Percentiles rank a stretch among this genome's conserved stretches.
phyloP scores from a whole-genome alignment of 2,888 invertebrate genomes.

The Melanostoma scalare region DNA sequence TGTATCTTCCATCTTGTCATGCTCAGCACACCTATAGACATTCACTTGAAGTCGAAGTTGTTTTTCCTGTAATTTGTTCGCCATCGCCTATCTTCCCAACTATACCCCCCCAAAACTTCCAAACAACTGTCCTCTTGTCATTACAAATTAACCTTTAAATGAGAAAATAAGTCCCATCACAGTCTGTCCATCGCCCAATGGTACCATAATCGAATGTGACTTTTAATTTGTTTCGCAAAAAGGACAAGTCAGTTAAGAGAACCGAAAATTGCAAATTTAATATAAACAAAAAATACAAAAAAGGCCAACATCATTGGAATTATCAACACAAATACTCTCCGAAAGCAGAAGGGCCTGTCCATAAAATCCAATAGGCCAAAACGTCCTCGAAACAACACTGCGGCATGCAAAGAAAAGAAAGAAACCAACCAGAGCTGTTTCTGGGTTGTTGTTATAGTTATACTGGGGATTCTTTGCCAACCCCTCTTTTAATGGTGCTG shows the following conservation, averaged over 20 bases:
- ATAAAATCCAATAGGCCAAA: slow-evolving; percentile 55
- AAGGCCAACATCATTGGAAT: slow-evolving; percentile 1
- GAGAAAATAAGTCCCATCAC: slow-evolving; percentile 47
- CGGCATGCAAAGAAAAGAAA: slow-evolving; percentile 12
- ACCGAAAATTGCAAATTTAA: slow-evolving; percentile 36
- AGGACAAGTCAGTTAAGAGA: slow-evolving; percentile 2
- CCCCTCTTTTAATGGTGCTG: slow-evolving; percentile 2
- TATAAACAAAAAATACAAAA: slow-evolving; percentile 8
- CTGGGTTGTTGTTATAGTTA: not conserved
- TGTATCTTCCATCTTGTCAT: no score
- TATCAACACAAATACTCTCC: not conserved
- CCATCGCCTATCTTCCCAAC: no score
- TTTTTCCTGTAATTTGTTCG: no score
- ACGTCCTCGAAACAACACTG: slow-evolving; percentile 45
- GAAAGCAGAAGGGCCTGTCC: not conserved
- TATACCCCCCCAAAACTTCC: not conserved
- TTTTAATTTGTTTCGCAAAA: slow-evolving; percentile 52
- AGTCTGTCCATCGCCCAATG: slow-evolving; percentile 32
- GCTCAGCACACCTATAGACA: no score
- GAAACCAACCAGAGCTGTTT: slow-evolving; percentile 1
- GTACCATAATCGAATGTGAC: slow-evolving; percentile 67
- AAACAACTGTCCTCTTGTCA: slow-evolving; percentile 2
- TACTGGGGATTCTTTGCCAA: slow-evolving; percentile 6
- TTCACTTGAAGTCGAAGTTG: no score
- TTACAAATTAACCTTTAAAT: slow-evolving; percentile 58